These are phyloP conservation scores for Muntiacus muntjak DNA, from an alignment of 2,113 vertebrate genomes.

Conservation along the genomic window DNA sequence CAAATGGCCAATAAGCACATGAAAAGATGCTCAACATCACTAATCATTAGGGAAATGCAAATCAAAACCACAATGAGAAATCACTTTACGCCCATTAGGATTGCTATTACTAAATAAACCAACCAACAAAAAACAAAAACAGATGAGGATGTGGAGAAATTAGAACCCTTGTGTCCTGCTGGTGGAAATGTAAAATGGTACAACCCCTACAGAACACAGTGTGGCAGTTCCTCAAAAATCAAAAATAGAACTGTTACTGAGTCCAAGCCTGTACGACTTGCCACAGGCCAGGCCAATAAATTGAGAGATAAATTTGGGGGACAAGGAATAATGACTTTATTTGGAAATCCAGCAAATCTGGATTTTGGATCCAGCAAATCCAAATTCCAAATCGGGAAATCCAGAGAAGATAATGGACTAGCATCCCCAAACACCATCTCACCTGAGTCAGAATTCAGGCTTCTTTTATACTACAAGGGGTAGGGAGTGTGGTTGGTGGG, in stretches of 20 bases:
- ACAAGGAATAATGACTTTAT: background rate
- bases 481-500: background rate
- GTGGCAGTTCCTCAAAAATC: background rate
- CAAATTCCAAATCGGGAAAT: too few relatives aligned
- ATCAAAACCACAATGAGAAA: background rate
- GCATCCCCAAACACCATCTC: background rate
- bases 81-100: background rate
- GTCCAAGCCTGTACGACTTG: background rate
- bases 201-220: background rate
- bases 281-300: background rate
- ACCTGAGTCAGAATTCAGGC: background rate
- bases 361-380: too few relatives aligned
- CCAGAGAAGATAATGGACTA: background rate
- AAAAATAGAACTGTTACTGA: background rate
- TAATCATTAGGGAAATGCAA: background rate
- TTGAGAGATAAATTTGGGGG: background rate
- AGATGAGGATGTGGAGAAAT: background rate
- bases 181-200: background rate
- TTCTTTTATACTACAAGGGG: background rate
- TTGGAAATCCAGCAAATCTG: background rate
- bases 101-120: background rate
- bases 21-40: background rate
- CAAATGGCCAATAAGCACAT: background rate
- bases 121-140: background rate
- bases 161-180: background rate